Evolutionary conservation across 2,888 invertebrate species (phyloP).

Genomic region (Hirtodrosophila confusa): DNA sequence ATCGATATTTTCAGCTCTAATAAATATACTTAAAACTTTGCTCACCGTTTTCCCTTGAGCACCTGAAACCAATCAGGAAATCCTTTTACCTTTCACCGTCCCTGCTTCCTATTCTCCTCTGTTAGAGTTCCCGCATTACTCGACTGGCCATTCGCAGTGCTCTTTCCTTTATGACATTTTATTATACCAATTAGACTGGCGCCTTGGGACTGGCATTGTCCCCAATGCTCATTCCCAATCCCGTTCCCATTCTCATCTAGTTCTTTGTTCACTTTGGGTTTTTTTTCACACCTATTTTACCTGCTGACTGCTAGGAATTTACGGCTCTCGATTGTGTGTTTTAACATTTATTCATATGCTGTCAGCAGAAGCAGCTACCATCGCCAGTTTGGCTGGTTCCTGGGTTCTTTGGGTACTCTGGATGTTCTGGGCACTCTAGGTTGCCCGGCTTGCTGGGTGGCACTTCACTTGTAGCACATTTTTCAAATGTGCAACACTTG

Average conservation of each 20-base stretch:
- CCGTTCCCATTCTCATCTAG: conserved; percentile 1
- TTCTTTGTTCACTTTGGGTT: conserved; percentile 30
- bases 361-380: conserved; percentile 8
- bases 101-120: background rate
- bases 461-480: conserved; percentile 67
- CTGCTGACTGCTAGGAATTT: conserved; percentile 68
- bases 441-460: conserved; percentile 26
- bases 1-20: background rate
- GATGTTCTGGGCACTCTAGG: conserved; percentile 6
- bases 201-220: conserved; percentile 49
- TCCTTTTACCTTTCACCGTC: background rate
- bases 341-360: conserved; percentile 71
- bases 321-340: conserved; percentile 66
- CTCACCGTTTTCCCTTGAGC: conserved; percentile 3
- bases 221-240: conserved; percentile 9
- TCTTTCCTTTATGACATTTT: conserved; percentile 67
- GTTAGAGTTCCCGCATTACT: conserved; percentile 35
- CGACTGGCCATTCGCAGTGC: conserved; percentile 36
- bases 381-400: conserved; percentile 2
- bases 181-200: conserved; percentile 71
- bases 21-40: conserved; percentile 8
- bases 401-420: conserved; percentile 6
- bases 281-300: conserved; percentile 48
- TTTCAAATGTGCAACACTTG: conserved; percentile 75
- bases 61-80: conserved; percentile 28